Evolutionary conservation across 2,888 invertebrate species (phyloP).

Genomic region (Ctenicera cuprea): DNA sequence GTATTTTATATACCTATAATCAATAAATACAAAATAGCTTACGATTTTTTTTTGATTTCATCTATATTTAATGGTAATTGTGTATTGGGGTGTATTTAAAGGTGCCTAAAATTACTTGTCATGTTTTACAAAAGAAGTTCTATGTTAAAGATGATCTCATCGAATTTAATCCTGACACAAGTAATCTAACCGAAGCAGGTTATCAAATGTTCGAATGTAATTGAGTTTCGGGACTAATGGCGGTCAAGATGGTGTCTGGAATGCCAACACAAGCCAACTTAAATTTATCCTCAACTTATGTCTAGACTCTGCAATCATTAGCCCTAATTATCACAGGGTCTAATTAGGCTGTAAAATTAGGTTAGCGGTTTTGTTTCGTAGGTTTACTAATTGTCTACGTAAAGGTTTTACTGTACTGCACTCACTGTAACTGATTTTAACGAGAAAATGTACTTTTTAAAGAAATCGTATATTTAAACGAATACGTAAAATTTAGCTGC

Average conservation of each 20-base stretch:
- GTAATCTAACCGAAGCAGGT: slow-evolving; percentile 11
- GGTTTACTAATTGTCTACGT: not conserved
- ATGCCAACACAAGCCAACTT: slow-evolving; percentile 21
- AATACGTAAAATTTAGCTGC: too few relatives aligned
- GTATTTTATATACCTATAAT: too few relatives aligned
- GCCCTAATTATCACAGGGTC: slow-evolving; percentile 17
- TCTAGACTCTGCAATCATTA: slow-evolving; percentile 31
- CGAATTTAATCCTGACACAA: not conserved
- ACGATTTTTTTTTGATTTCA: too few relatives aligned
- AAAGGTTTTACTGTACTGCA: too few relatives aligned
- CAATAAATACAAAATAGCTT: too few relatives aligned
- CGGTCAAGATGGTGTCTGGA: slow-evolving; percentile 24
- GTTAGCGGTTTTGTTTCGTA: slow-evolving; percentile 15
- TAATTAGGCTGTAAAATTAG: slow-evolving; percentile 15
- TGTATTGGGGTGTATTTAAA: too few relatives aligned
- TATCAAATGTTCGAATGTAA: slow-evolving; percentile 25
- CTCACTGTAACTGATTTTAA: too few relatives aligned
- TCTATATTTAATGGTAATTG: too few relatives aligned
- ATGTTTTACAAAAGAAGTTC: too few relatives aligned
- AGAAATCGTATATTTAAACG: too few relatives aligned
- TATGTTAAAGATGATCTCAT: not conserved
- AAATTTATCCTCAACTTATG: slow-evolving; percentile 22
- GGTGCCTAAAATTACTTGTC: too few relatives aligned
- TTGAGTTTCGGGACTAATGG: slow-evolving; percentile 23
- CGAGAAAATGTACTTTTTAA: not conserved